phyloP scores from a whole-genome alignment of 1,140 invertebrate genomes.

The Leptopilina boulardi region DNA sequence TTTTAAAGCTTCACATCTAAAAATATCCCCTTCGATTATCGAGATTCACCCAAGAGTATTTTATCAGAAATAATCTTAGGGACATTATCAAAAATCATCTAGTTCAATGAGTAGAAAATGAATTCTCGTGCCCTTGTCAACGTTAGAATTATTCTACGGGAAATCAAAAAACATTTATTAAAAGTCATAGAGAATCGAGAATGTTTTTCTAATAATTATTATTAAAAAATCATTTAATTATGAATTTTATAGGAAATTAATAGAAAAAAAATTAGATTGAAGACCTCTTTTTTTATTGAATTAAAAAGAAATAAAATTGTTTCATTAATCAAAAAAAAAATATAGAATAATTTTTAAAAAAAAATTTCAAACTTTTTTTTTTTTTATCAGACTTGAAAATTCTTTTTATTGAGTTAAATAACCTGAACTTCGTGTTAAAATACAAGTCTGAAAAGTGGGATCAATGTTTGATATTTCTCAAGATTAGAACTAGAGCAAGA shows the following conservation, averaged over 20 bases:
- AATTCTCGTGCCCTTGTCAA: not conserved
- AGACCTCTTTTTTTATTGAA: too few species aligned
- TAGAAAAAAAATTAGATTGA: too few species aligned
- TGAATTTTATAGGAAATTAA: too few species aligned
- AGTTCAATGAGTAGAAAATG: slow-evolving; percentile 21
- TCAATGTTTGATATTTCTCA: slow-evolving; percentile 20
- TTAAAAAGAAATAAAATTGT: too few species aligned
- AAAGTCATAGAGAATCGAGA: not conserved
- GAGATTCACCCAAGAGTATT: not conserved
- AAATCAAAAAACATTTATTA: not conserved
- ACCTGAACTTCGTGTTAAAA: not conserved
- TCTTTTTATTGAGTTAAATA: not conserved
- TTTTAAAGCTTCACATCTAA: not conserved
- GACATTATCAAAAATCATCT: slow-evolving; percentile 5
- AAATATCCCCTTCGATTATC: not conserved
- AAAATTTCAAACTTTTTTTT: not conserved
- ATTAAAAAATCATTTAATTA: too few species aligned
- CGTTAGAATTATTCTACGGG: not conserved
- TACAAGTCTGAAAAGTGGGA: not conserved
- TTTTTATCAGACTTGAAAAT: not conserved
- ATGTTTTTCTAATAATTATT: too few species aligned
- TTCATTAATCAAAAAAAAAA: too few species aligned
- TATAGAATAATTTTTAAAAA: too few species aligned
- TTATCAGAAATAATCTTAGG: slow-evolving; percentile 8
- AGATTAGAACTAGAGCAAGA: slow-evolving; percentile 24